Conservation (phyloP, 2,888 invertebrate species). For the Drosophila fungiperda region DNA sequence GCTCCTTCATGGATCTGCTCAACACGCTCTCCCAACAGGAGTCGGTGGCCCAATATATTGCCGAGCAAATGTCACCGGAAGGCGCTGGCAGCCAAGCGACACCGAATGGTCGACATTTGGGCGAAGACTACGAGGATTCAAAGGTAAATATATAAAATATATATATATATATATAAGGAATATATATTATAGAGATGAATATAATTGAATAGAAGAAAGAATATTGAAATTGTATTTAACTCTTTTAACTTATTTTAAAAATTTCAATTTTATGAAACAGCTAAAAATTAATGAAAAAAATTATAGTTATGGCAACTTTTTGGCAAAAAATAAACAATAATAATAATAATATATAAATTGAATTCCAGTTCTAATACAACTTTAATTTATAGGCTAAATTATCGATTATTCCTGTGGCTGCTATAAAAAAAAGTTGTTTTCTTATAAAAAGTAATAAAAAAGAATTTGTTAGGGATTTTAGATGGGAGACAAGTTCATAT, state of each 20-base stretch:
- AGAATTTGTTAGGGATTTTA: too few relatives aligned
- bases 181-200: too few relatives aligned
- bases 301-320: not conserved
- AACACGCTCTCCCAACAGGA: slow-evolving; percentile 84
- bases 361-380: too few relatives aligned
- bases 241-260: not conserved
- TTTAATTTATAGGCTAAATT: too few relatives aligned
- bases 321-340: too few relatives aligned
- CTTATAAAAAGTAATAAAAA: not conserved
- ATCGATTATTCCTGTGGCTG: not conserved
- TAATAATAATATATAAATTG: too few relatives aligned
- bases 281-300: not conserved
- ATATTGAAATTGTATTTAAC: too few relatives aligned
- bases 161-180: not conserved
- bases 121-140: slow-evolving; percentile 83
- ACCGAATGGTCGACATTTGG: slow-evolving; percentile 60
- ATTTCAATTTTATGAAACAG: not conserved
- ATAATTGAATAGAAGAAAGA: too few relatives aligned
- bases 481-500: not conserved
- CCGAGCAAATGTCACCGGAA: slow-evolving; percentile 81
- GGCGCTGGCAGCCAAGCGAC: slow-evolving; percentile 59
- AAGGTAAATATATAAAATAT: slow-evolving; percentile 72
- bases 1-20: slow-evolving; percentile 83
- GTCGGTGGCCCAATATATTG: slow-evolving; percentile 82
- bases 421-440: not conserved